These are phyloP conservation scores for Coilia nasus DNA, from an alignment of 2,797 vertebrate genomes.

Conservation along the genomic window DNA sequence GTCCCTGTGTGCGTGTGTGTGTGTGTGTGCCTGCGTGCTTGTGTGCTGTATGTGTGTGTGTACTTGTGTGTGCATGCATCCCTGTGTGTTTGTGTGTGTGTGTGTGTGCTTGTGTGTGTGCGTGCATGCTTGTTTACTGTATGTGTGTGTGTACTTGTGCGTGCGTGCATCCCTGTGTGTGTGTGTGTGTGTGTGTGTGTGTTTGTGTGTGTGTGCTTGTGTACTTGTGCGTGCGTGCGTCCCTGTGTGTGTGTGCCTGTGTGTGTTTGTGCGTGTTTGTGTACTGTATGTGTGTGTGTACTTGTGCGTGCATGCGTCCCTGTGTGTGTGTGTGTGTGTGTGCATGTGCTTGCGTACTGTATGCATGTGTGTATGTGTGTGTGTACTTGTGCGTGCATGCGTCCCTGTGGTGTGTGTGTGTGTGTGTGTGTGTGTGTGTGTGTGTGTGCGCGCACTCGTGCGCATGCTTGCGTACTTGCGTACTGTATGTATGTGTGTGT, in stretches of 20 bases:
- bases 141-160: not conserved
- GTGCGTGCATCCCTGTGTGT: not conserved
- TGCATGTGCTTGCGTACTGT: not conserved
- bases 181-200: not conserved
- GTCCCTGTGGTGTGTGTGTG: too few relatives aligned
- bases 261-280: not conserved
- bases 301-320: too few relatives aligned
- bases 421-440: not conserved
- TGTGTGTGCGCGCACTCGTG: not conserved
- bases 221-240: not conserved
- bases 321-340: not conserved
- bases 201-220: slow-evolving; percentile 10
- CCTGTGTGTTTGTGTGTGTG: not conserved
- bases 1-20: not conserved
- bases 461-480: not conserved
- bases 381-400: too few relatives aligned
- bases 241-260: not conserved
- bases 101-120: not conserved
- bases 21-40: not conserved
- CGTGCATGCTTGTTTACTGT: not conserved
- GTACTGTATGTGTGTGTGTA: not conserved
- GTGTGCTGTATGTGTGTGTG: not conserved
- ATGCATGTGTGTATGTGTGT: not conserved
- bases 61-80: too few relatives aligned
- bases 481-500: not conserved